These are phyloP conservation scores for Barnardius zonarius DNA, from an alignment of 2,113 vertebrate species.

Conservation along the genomic window DNA sequence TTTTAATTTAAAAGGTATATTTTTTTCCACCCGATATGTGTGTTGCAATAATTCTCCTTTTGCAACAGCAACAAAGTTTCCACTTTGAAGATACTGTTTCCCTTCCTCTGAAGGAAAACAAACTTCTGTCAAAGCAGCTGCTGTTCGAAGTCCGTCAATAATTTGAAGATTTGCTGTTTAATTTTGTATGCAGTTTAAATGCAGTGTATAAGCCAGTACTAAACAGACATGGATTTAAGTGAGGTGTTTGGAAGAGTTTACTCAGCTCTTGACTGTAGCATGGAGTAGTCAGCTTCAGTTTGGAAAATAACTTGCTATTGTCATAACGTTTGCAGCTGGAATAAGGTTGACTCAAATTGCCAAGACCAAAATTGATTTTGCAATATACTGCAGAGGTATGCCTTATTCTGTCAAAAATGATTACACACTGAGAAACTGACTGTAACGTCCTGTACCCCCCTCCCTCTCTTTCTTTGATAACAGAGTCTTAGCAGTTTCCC, in stretches of 20 bases:
- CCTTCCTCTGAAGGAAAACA: not conserved
- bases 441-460: not conserved
- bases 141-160: not conserved
- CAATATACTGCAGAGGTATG: not conserved
- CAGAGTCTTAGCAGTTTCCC: not conserved
- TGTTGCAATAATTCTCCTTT: not conserved
- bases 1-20: not conserved
- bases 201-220: not conserved
- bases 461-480: not conserved
- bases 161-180: not conserved
- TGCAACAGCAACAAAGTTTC: not conserved
- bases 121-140: not conserved
- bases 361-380: not conserved
- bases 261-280: not conserved
- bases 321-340: not conserved
- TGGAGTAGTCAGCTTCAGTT: not conserved
- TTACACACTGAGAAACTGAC: not conserved
- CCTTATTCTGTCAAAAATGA: not conserved
- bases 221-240: not conserved
- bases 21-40: not conserved
- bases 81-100: not conserved
- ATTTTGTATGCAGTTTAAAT: not conserved
- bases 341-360: not conserved
- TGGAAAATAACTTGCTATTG: not conserved
- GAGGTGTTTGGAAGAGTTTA: not conserved